Conservation (phyloP, 2,113 vertebrate genomes). For the Gracilinanus agilis region DNA sequence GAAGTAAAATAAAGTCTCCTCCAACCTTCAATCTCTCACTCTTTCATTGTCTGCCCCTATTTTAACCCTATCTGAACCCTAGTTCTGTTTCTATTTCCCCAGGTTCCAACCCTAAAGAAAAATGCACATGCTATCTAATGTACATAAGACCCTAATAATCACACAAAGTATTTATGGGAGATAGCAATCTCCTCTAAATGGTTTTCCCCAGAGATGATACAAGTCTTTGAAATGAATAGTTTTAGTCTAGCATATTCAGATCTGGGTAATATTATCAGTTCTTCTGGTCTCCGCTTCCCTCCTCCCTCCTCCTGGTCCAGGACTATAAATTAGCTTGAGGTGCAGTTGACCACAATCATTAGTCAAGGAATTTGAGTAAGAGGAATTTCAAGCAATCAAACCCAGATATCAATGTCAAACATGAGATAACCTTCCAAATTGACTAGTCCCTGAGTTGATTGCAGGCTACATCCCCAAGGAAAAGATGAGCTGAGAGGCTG, state of each 20-base stretch:
- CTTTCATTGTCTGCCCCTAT: neutral
- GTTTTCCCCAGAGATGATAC: neutral
- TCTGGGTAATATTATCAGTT: neutral
- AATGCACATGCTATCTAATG: neutral
- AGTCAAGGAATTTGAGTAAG: conserved; percentile 14
- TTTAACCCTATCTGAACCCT: neutral
- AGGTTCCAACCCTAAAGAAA: neutral
- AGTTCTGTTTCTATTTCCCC: neutral
- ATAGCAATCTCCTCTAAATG: neutral
- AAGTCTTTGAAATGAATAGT: neutral
- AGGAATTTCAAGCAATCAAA: neutral
- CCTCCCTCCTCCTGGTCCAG: neutral
- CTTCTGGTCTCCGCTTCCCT: neutral
- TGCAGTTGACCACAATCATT: neutral
- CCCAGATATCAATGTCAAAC: conserved; percentile 4
- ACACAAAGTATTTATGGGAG: neutral
- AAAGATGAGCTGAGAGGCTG: neutral
- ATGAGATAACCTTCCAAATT: neutral
- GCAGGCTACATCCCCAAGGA: neutral
- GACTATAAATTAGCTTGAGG: conserved; percentile 5
- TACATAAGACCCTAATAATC: neutral
- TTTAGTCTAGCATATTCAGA: neutral
- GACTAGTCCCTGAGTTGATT: neutral
- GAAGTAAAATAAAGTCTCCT: neutral
- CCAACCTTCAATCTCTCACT: neutral